Evolutionary conservation across 2,888 invertebrate genomes (phyloP), one percentile per base, ranked within the genome.

Genomic region (Melikaiella ostensackeni): DNA sequence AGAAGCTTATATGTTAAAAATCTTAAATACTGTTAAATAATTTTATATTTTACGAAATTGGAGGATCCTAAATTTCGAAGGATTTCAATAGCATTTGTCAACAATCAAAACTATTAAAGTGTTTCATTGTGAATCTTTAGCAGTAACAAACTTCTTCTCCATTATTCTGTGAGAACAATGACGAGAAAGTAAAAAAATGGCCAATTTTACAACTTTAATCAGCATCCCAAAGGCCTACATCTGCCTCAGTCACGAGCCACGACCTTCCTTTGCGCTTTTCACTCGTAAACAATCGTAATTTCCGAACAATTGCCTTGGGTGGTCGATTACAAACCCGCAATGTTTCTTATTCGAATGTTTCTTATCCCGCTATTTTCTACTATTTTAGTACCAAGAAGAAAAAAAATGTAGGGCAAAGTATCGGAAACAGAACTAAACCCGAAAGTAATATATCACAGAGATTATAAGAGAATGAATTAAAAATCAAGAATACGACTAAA

Each of bases 201-300:
- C 27, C 24, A 70, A 70, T 70, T 50, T 50, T 70, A 46, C 30
- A 70, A 30, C 70, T 46, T 19, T 19, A 27, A 70, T 70, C 46
- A 38, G 64, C 50, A 62, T 33, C 30, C 62, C 11, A 16, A 33
- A 62, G 8, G 62, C n/a, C 9, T 62, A 30, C 27, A 11, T 70
- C 21, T 57, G 57, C 21, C 27, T 66, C 35, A 64, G 27, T 66
- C 66, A 64, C 9, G 66, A 66, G 30, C 27, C 27, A 30, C 27
- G 30, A 70, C 16, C 27, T 50, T 70, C 46, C 46, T 50, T 50
- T 46, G 70, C 50, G 66, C 66, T 66, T 27, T 66, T 66, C 27
- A n/a, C 46, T 50, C 70, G 46, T 50, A 70, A 70, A 70, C 46
- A 70, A 70, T 66, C 42, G 66, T 42, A 66, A 66, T 66, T 66